Percentiles rank a stretch among this genome's conserved stretches.
Conservation (phyloP, 2,113 vertebrate genomes). For the Chamaetylas fuelleborni region DNA sequence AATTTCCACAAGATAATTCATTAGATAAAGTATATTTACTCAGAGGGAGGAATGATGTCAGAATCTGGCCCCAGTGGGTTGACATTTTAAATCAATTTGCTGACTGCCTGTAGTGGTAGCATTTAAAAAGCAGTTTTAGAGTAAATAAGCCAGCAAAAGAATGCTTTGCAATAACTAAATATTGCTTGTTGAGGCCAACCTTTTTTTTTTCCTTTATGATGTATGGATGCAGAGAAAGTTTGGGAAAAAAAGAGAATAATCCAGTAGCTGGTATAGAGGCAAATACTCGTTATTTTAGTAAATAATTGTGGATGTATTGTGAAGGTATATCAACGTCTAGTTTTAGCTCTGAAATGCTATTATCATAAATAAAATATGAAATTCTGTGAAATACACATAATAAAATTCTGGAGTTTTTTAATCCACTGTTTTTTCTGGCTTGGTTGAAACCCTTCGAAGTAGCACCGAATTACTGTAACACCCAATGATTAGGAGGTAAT, state of each 20-base stretch:
- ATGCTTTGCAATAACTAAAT: background rate
- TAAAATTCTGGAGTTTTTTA: rapidly evolving
- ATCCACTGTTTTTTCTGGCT: background rate
- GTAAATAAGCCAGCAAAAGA: background rate
- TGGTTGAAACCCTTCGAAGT: background rate
- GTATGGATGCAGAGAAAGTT: background rate
- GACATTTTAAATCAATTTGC: background rate
- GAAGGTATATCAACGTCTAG: background rate
- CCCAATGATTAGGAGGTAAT: background rate
- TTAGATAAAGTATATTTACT: background rate
- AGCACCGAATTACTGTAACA: background rate
- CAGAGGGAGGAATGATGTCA: background rate
- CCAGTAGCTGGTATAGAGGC: background rate
- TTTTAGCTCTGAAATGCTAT: background rate
- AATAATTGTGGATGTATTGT: background rate
- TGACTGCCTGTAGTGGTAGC: background rate
- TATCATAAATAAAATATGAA: background rate
- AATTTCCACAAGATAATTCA: background rate
- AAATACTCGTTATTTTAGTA: background rate
- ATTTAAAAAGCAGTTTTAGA: background rate
- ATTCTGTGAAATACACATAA: background rate
- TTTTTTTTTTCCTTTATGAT: background rate
- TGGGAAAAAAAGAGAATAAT: background rate
- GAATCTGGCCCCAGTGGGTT: background rate
- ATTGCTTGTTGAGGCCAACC: background rate